Percentiles rank a stretch among this genome's conserved stretches.
phyloP scores from a whole-genome alignment of 2,888 invertebrate species.

The Agonum fuliginosum region DNA sequence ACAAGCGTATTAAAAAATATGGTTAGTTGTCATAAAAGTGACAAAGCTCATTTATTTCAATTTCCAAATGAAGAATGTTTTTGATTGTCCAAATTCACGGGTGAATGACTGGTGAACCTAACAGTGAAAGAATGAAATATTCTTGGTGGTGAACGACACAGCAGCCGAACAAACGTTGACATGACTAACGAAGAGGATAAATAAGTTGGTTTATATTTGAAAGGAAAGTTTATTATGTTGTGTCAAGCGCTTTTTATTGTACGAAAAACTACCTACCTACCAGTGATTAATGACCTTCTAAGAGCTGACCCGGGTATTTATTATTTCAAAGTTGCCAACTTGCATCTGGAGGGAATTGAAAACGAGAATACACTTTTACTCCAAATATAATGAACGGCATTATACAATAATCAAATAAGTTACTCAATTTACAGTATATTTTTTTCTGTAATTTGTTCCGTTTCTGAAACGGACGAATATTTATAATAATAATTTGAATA shows the following conservation, averaged over 20 bases:
- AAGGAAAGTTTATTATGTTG: conserved; percentile 41
- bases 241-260: conserved; percentile 28
- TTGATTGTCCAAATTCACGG: neutral
- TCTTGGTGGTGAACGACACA: neutral
- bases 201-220: conserved; percentile 45
- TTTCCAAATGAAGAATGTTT: conserved; percentile 14
- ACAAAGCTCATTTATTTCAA: conserved; percentile 20
- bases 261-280: conserved; percentile 33
- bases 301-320: conserved; percentile 38
- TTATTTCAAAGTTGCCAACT: conserved; percentile 38
- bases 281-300: conserved; percentile 24
- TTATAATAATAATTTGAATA: too few species aligned
- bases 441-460: too few species aligned
- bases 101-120: too few species aligned
- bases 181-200: conserved; percentile 40
- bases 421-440: too few species aligned
- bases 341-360: too few species aligned
- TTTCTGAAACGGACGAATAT: too few species aligned
- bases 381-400: too few species aligned
- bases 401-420: too few species aligned
- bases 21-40: neutral
- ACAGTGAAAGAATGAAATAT: conserved; percentile 10
- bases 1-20: neutral
- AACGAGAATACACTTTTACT: neutral
- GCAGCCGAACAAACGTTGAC: conserved; percentile 21